A percentile compares a stretch with the other conserved stretches of the same genome.
These are phyloP conservation scores for Meteorus colon DNA, from an alignment of 2,888 invertebrate genomes.

Conservation along the genomic window DNA sequence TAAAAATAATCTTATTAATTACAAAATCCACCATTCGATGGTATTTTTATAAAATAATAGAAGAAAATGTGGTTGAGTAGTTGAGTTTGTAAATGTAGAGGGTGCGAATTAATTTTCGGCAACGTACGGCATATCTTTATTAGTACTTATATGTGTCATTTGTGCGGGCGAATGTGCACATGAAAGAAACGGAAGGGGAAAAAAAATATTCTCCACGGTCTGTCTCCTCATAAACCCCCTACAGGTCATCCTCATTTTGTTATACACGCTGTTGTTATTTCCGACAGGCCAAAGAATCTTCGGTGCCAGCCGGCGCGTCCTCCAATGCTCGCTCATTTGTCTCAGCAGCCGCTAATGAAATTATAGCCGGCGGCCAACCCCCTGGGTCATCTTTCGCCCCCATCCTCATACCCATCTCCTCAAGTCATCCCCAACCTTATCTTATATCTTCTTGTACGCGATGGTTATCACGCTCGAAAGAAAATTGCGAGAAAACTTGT, in stretches of 20 bases:
- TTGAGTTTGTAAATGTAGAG: not conserved
- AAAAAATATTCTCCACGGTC: not conserved
- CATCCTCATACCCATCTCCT: conserved; percentile 35
- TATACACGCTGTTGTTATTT: conserved; percentile 53
- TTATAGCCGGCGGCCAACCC: conserved; percentile 72
- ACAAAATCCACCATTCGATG: too few species aligned
- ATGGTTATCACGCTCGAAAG: conserved; percentile 53
- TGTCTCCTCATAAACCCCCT: conserved; percentile 1
- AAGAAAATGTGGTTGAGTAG: not conserved
- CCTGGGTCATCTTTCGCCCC: conserved; percentile 63
- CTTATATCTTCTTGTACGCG: conserved; percentile 17
- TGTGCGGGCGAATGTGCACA: conserved; percentile 8
- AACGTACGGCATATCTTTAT: conserved; percentile 40
- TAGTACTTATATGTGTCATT: conserved; percentile 44
- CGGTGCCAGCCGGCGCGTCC: conserved; percentile 70
- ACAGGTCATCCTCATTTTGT: conserved; percentile 48
- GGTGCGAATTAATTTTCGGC: conserved; percentile 38
- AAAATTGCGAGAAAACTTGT: conserved; percentile 69
- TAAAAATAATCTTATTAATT: too few species aligned
- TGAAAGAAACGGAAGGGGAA: not conserved
- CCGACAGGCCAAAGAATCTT: conserved; percentile 62
- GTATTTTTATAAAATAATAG: too few species aligned
- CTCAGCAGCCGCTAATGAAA: conserved; percentile 76
- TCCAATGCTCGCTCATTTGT: conserved; percentile 75
- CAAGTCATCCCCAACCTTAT: conserved; percentile 38